Conservation (phyloP, 1,140 invertebrate species). For the Temnothorax curvispinosus region DNA sequence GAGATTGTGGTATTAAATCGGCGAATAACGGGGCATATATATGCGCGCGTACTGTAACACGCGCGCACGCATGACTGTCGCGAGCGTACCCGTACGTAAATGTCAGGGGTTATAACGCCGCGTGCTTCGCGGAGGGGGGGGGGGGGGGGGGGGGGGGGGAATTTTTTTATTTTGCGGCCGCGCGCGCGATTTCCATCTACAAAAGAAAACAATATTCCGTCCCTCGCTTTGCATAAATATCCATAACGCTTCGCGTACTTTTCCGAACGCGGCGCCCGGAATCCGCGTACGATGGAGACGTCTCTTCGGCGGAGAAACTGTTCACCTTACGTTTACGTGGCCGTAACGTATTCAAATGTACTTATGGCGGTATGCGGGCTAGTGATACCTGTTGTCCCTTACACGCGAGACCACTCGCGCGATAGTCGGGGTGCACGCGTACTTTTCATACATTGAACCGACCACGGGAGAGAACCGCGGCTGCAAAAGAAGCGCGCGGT, state of each 20-base stretch:
- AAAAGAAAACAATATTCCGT: slow-evolving; percentile 44
- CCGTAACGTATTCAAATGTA: slow-evolving; percentile 51
- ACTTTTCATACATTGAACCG: slow-evolving; percentile 2
- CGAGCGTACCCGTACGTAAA: slow-evolving; percentile 53
- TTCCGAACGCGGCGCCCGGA: neutral
- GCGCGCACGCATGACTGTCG: neutral
- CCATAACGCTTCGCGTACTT: slow-evolving; percentile 35
- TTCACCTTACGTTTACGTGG: slow-evolving; percentile 32
- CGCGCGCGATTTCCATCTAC: slow-evolving; percentile 42
- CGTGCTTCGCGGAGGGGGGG: neutral
- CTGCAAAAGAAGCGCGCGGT: slow-evolving; percentile 5
- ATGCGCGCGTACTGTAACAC: slow-evolving; percentile 35
- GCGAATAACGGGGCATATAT: slow-evolving; percentile 52
- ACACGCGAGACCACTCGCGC: slow-evolving; percentile 27
- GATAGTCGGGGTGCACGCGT: neutral
- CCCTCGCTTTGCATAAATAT: slow-evolving; percentile 52
- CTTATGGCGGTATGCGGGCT: slow-evolving; percentile 5
- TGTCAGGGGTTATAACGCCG: slow-evolving; percentile 34
- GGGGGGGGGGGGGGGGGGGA: too few relatives aligned
- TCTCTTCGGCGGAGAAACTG: slow-evolving; percentile 14
- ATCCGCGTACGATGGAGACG: slow-evolving; percentile 19
- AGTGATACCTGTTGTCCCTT: slow-evolving; percentile 40
- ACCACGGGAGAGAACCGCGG: neutral
- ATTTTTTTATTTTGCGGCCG: slow-evolving; percentile 28
- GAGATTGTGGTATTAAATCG: slow-evolving; percentile 68